These are phyloP conservation scores for Spilosoma lubricipeda DNA, from an alignment of 2,888 invertebrate genomes.

Conservation along the genomic window DNA sequence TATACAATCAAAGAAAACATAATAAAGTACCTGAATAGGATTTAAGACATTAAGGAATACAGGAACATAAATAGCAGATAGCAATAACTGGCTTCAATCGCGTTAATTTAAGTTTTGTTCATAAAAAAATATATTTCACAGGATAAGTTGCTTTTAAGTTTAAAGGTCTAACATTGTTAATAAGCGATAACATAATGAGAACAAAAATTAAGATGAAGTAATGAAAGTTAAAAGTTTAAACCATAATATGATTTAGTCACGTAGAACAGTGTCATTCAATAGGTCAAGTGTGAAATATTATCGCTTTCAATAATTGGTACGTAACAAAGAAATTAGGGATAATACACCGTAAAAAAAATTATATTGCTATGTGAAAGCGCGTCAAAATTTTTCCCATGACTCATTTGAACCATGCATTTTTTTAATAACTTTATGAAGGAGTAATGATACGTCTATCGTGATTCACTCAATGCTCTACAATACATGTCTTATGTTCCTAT, in stretches of 20 bases:
- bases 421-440: conserved; percentile 40
- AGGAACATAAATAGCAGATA: conserved; percentile 49
- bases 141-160: not conserved
- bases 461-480: conserved; percentile 52
- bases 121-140: not conserved
- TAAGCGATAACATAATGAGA: not conserved
- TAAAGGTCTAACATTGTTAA: not conserved
- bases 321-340: conserved; percentile 29
- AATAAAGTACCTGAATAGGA: conserved; percentile 23
- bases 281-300: conserved; percentile 21
- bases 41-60: conserved; percentile 33
- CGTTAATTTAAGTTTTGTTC: conserved; percentile 26
- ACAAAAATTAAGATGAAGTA: not conserved
- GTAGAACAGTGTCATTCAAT: conserved; percentile 9
- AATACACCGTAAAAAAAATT: conserved; percentile 27
- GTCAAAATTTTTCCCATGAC: conserved; percentile 54
- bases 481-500: conserved; percentile 57
- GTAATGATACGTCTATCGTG: conserved; percentile 59
- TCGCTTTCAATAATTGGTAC: conserved; percentile 20
- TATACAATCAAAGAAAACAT: conserved; percentile 53
- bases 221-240: not conserved
- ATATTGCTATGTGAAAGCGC: conserved; percentile 44
- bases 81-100: conserved; percentile 45
- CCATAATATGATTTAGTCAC: not conserved
- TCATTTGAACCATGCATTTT: conserved; percentile 48